phyloP scores from a whole-genome alignment of 2,113 vertebrate genomes.

The Pristiophorus japonicus region DNA sequence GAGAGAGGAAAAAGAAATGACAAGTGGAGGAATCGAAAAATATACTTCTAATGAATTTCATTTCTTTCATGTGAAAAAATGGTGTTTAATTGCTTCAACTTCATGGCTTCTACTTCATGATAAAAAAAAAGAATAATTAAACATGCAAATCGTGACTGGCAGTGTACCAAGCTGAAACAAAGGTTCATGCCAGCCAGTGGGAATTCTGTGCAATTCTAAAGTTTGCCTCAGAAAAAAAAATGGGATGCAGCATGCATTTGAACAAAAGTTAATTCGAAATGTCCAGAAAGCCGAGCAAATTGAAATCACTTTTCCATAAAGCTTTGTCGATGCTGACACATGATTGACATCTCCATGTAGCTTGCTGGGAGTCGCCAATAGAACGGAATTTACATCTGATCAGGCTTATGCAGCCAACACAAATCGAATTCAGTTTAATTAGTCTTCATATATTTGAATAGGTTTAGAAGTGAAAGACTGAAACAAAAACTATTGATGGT shows the following conservation, averaged over 20 bases:
- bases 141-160: not conserved
- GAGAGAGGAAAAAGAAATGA: not conserved
- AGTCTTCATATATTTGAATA: not conserved
- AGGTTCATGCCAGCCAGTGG: not conserved
- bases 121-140: not conserved
- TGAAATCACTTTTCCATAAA: constrained; percentile 25
- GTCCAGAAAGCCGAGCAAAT: not conserved
- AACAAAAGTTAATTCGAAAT: constrained; percentile 27
- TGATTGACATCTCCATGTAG: constrained; percentile 3
- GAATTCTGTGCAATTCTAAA: not conserved
- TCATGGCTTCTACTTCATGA: not conserved
- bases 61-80: not conserved
- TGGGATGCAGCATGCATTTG: not conserved
- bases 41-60: not conserved
- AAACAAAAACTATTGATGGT: not conserved
- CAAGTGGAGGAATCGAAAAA: not conserved
- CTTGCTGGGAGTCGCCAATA: not conserved
- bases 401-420: not conserved
- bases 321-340: not conserved
- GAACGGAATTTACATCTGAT: constrained; percentile 8
- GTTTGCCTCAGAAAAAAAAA: not conserved
- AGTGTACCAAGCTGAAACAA: not conserved
- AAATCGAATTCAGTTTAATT: constrained; percentile 18
- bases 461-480: not conserved
- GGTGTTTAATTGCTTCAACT: not conserved